Base-by-base conservation (phyloP, 2,113 vertebrate species). In the Vombatus ursinus region DNA sequence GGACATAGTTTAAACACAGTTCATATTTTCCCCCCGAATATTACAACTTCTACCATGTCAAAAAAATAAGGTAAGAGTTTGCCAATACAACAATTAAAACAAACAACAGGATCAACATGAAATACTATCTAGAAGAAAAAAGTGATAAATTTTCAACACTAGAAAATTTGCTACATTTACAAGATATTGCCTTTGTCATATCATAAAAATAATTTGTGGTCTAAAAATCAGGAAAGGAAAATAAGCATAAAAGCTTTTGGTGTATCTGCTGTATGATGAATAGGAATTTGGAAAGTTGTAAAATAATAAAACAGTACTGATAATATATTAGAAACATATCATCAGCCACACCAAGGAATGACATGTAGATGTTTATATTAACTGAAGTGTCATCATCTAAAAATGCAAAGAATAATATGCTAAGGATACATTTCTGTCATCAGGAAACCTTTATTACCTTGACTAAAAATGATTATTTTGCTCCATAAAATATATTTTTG, bases 111-210 rank as follows among this genome's bases (percentile, higher is more conserved):
- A 11, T 90, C 47, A 94, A 11, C 31, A 93, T 92, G 92, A 95
- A 97, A 93, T 44, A 93, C 0, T 91, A 96, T 93, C 68, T 49
- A 50, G n/a, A 23, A 94, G n/a, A 95, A 95, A 61, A 77, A 49
- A 95, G 92, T 95, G 49, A 96, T 95, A 93, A 93, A 94, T 96
- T 96, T 92, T 92, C 94, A 92, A 47, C n/a, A 92, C 52, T 95
- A 95, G 90, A 96, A 97, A 96, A 92, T 37, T 68, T 92, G 3
- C 12, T 77, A 77, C 5, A n/a, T 77, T 77, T 77, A n/a, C 12
- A 77, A 61, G 57, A 8, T n/a, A 19, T 77, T n/a, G 14, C 5
- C 61, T n/a, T 1, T 49, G 51, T 51, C 51, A 53, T n/a, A 4
- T 77, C 61, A 68, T 68, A n/a, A 77, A 77, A 77, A 77, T n/a